These are phyloP conservation scores for Lycaena phlaeas DNA, from an alignment of 2,888 invertebrate species.

Conservation along the genomic window DNA sequence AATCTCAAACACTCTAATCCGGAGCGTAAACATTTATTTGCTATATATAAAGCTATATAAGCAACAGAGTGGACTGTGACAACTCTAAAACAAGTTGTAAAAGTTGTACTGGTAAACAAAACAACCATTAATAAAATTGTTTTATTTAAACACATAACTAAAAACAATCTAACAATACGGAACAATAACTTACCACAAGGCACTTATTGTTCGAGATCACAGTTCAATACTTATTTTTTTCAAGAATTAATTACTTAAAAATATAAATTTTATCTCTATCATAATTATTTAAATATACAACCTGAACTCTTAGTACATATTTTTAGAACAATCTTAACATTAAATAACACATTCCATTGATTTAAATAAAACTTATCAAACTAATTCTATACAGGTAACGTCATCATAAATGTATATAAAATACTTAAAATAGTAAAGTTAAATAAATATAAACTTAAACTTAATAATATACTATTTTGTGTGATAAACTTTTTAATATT, in stretches of 20 bases:
- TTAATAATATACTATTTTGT: not conserved
- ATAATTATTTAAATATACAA: too few relatives aligned
- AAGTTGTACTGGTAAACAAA: too few relatives aligned
- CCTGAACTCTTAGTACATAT: not conserved
- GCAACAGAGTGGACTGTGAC: too few relatives aligned
- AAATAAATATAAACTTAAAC: not conserved
- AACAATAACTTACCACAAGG: constrained; percentile 59
- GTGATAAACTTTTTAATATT: constrained; percentile 4
- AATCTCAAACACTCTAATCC: too few relatives aligned
- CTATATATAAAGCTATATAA: too few relatives aligned
- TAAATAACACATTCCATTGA: not conserved
- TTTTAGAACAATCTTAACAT: not conserved
- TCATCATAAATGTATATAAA: not conserved
- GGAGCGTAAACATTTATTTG: too few relatives aligned
- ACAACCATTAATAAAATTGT: constrained; percentile 6
- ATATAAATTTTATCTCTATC: not conserved
- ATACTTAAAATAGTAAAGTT: not conserved
- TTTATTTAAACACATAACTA: constrained; percentile 13
- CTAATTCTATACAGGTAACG: not conserved
- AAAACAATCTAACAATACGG: constrained; percentile 20
- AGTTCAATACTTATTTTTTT: constrained; percentile 26
- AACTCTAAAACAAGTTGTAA: too few relatives aligned
- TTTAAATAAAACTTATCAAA: not conserved
- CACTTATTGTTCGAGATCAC: constrained; percentile 69
- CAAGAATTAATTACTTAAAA: not conserved